Conservation (phyloP, 2,888 invertebrate species). For the Metellina segmentata region DNA sequence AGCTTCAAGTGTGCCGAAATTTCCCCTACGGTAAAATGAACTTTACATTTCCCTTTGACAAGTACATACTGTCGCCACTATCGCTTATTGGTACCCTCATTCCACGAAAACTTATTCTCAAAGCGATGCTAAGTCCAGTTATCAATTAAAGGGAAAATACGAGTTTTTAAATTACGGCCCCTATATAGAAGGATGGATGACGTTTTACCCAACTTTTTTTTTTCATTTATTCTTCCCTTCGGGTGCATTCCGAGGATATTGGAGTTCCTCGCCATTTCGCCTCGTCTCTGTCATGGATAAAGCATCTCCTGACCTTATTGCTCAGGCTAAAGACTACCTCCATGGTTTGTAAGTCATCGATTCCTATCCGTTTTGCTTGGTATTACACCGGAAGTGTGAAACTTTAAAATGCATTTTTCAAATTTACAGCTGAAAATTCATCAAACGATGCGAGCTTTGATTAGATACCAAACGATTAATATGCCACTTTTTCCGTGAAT, state of each 20-base stretch:
- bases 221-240: conserved; percentile 2
- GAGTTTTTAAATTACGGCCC: conserved; percentile 24
- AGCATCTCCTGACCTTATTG: conserved; percentile 57
- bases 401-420: too few relatives aligned
- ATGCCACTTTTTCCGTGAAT: neutral
- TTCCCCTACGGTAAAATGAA: too few relatives aligned
- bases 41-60: too few relatives aligned
- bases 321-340: conserved; percentile 63
- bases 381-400: neutral
- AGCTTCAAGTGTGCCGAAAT: too few relatives aligned
- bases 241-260: conserved; percentile 48
- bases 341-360: conserved; percentile 35
- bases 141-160: conserved; percentile 12
- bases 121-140: neutral
- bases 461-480: too few relatives aligned
- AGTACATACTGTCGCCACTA: too few relatives aligned
- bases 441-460: too few relatives aligned
- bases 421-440: too few relatives aligned
- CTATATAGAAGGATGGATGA: conserved; percentile 36
- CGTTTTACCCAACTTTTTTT: conserved; percentile 7
- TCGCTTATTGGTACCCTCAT: too few relatives aligned
- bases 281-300: conserved; percentile 48
- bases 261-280: conserved; percentile 19
- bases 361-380: neutral
- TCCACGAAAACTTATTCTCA: too few relatives aligned